phyloP scores from a whole-genome alignment of 2,797 vertebrate genomes.

The Gallinago solitaria region DNA sequence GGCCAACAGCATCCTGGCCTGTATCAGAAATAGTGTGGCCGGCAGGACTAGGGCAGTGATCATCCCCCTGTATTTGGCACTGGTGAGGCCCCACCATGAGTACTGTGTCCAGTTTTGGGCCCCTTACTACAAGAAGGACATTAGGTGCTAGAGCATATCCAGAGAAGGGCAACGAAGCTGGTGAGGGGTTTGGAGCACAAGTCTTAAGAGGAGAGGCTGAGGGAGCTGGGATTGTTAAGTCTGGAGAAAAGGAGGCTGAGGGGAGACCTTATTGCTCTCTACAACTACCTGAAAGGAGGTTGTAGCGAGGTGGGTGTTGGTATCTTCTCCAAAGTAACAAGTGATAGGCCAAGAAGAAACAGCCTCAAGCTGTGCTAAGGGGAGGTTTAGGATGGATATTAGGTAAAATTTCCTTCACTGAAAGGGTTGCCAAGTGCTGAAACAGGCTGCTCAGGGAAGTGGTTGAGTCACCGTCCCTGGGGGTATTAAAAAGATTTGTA shows the following conservation, averaged over 20 bases:
- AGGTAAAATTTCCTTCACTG: not conserved
- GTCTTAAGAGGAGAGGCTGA: not conserved
- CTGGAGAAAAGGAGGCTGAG: not conserved
- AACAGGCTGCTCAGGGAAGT: not conserved
- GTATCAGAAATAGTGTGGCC: not conserved
- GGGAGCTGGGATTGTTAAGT: not conserved
- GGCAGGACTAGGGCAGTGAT: not conserved
- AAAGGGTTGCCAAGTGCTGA: not conserved
- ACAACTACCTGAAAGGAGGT: not conserved
- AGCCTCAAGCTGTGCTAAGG: not conserved
- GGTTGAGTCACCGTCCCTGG: not conserved
- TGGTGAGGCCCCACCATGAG: not conserved
- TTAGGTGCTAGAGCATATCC: not conserved
- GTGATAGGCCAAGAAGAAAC: not conserved
- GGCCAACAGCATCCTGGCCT: not conserved
- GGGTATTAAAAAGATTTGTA: not conserved
- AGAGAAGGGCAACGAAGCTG: not conserved
- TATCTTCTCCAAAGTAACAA: too few species aligned
- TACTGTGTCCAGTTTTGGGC: not conserved
- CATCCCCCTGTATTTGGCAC: not conserved
- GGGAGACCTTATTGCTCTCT: not conserved
- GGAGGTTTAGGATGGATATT: not conserved
- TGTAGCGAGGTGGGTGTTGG: not conserved
- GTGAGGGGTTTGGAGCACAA: not conserved
- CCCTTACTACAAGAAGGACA: too few species aligned